Percentiles rank a stretch among this genome's conserved stretches.
Evolutionary conservation across 1,140 invertebrate genomes (phyloP).

Genomic region (Trissolcus basalis): DNA sequence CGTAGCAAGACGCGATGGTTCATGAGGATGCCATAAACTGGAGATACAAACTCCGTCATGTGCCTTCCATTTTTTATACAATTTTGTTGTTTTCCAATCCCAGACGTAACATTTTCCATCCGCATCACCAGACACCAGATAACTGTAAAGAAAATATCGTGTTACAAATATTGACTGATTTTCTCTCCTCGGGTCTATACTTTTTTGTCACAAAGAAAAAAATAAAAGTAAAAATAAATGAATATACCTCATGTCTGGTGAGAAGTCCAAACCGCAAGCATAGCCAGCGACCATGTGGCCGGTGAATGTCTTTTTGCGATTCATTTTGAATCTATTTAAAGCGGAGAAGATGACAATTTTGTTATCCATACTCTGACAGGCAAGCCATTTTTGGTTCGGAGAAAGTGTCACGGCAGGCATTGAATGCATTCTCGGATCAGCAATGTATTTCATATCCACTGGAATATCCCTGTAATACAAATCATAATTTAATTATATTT

Average conservation of each 20-base stretch:
- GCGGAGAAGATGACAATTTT: slow-evolving; percentile 99
- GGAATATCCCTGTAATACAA: slow-evolving; percentile 91
- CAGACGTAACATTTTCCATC: slow-evolving; percentile 99
- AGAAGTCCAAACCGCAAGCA: slow-evolving; percentile 97
- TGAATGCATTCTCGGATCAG: slow-evolving; percentile 99
- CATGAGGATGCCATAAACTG: slow-evolving; percentile 98
- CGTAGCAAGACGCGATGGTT: slow-evolving; percentile 96
- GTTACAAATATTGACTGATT: slow-evolving; percentile 1
- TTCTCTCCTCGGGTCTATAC: neutral
- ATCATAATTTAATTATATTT: slow-evolving; percentile 17
- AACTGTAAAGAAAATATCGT: slow-evolving; percentile 80
- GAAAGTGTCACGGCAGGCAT: slow-evolving; percentile 97
- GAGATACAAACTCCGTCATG: slow-evolving; percentile 98
- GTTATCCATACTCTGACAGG: slow-evolving; percentile 99
- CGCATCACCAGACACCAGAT: slow-evolving; percentile 98
- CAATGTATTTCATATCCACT: slow-evolving; percentile 99
- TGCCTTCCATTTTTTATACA: slow-evolving; percentile 99
- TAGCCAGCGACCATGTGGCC: slow-evolving; percentile 99
- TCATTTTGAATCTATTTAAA: slow-evolving; percentile 97
- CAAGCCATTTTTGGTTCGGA: slow-evolving; percentile 99
- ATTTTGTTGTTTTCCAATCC: slow-evolving; percentile 99
- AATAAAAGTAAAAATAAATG: neutral
- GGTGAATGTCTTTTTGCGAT: slow-evolving; percentile 97
- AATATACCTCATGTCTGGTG: slow-evolving; percentile 96
- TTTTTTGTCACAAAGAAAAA: neutral